These are phyloP conservation scores for Psittacula derbiana DNA, from an alignment of 2,797 vertebrate genomes.

Conservation along the genomic window DNA sequence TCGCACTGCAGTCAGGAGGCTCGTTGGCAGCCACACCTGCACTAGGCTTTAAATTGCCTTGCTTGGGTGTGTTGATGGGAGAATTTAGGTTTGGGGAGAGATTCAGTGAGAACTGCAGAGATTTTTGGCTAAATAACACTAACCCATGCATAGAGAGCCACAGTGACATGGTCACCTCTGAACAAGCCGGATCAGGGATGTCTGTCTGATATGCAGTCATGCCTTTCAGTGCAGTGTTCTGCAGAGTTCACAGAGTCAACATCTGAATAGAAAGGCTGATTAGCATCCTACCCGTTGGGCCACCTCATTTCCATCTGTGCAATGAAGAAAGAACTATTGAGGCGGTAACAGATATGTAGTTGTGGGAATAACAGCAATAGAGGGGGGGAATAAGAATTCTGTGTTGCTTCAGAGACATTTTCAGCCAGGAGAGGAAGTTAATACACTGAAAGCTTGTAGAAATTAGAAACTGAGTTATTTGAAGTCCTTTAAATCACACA, in stretches of 20 bases:
- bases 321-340: not conserved
- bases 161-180: not conserved
- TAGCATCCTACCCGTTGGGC: not conserved
- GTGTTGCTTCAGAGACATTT: not conserved
- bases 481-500: not conserved
- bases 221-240: not conserved
- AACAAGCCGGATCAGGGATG: not conserved
- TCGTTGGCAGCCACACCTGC: not conserved
- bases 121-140: not conserved
- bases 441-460: not conserved
- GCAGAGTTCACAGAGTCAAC: not conserved
- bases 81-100: not conserved
- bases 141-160: not conserved
- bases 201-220: not conserved
- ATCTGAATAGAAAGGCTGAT: constrained; percentile 4
- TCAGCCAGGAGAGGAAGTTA: not conserved
- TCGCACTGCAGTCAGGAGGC: not conserved
- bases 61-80: not conserved
- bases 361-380: not conserved
- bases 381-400: not conserved
- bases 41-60: not conserved
- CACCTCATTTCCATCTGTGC: not conserved
- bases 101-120: not conserved
- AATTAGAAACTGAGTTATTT: not conserved
- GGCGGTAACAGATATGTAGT: not conserved